phyloP scores from a whole-genome alignment of 2,888 invertebrate genomes.

The Amaurobius ferox region DNA sequence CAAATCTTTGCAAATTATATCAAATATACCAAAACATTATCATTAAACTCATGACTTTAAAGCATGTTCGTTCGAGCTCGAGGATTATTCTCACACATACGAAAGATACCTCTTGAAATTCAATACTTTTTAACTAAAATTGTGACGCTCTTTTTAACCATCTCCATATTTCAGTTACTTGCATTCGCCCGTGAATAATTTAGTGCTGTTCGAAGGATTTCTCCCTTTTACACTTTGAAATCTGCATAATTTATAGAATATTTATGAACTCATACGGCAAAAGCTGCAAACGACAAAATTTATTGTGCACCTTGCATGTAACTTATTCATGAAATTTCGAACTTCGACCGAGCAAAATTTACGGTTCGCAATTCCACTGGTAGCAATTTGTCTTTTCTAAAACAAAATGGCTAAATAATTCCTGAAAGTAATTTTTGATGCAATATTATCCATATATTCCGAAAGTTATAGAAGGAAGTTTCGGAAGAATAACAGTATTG shows the following conservation, averaged over 20 bases:
- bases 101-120: background rate
- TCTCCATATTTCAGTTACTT: background rate
- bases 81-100: no score
- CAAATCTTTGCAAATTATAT: no score
- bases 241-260: conserved; percentile 16
- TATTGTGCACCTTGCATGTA: conserved; percentile 4
- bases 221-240: background rate
- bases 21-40: no score
- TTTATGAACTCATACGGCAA: conserved; percentile 2
- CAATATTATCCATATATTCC: background rate
- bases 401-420: background rate
- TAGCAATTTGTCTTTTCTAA: background rate
- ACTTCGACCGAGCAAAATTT: conserved; percentile 3
- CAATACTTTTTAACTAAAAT: conserved; percentile 1
- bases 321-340: conserved; percentile 10
- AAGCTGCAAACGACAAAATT: conserved; percentile 6
- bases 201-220: background rate
- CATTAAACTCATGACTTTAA: no score
- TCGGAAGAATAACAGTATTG: background rate
- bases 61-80: no score
- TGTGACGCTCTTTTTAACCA: background rate
- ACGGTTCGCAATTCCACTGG: background rate
- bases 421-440: background rate
- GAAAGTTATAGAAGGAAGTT: no score
- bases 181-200: background rate